These are phyloP conservation scores for Euschistus heros DNA, from an alignment of 1,140 invertebrate genomes.

Conservation along the genomic window DNA sequence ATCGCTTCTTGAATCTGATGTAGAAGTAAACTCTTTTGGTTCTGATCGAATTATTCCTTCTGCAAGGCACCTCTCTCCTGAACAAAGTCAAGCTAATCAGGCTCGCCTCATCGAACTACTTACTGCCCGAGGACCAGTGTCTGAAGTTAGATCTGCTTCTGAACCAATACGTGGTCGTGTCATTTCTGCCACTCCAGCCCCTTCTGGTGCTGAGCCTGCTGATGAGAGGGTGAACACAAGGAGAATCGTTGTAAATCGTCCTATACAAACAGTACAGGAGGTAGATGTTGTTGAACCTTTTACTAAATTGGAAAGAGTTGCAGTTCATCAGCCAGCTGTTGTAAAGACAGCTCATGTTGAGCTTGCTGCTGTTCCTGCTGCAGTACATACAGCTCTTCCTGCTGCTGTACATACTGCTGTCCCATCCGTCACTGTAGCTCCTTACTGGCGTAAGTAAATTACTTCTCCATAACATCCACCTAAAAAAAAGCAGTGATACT, in stretches of 20 bases:
- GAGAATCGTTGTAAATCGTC: slow-evolving; percentile 48
- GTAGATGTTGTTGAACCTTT: slow-evolving; percentile 46
- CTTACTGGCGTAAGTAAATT: neutral
- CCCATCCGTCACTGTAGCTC: neutral
- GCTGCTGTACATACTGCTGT: no score
- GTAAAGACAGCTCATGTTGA: slow-evolving; percentile 38
- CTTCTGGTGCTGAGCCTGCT: slow-evolving; percentile 38
- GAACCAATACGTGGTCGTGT: slow-evolving; percentile 37
- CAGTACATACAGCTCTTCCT: neutral
- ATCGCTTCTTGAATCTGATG: neutral
- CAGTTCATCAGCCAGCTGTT: slow-evolving; percentile 40
- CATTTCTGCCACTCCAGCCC: slow-evolving; percentile 45
- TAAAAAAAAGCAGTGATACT: no score
- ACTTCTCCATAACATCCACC: no score
- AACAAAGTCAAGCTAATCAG: slow-evolving; percentile 40
- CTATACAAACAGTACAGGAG: slow-evolving; percentile 49
- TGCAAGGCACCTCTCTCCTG: slow-evolving; percentile 30
- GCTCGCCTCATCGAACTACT: slow-evolving; percentile 41
- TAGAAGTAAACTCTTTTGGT: neutral
- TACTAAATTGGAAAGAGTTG: slow-evolving; percentile 41
- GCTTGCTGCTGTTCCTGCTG: slow-evolving; percentile 36
- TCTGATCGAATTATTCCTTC: neutral
- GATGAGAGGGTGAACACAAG: slow-evolving; percentile 48
- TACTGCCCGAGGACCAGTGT: slow-evolving; percentile 36
- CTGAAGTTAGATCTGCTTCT: slow-evolving; percentile 34